Evolutionary conservation across 2,888 invertebrate species (phyloP).

Genomic region (Empis livida): DNA sequence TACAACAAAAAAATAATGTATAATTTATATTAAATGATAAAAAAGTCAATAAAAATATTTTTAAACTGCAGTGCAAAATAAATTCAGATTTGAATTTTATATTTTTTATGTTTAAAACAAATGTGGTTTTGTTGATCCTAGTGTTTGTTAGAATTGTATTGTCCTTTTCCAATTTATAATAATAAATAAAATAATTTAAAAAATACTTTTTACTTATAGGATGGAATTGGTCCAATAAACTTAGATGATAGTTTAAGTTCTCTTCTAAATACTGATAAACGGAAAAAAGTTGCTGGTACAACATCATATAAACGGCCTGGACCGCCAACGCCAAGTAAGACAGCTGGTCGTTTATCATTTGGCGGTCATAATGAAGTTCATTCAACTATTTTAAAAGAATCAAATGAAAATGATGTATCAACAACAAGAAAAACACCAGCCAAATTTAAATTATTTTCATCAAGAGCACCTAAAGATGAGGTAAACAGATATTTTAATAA

Average conservation of each 20-base stretch:
- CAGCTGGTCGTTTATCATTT: conserved; percentile 59
- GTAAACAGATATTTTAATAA: conserved; percentile 21
- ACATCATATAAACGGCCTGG: conserved; percentile 75
- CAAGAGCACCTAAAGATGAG: conserved; percentile 33
- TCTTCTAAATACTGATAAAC: conserved; percentile 34
- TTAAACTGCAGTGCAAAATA: too few species aligned
- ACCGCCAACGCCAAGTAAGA: conserved; percentile 76
- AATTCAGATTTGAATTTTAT: too few species aligned
- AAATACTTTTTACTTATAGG: conserved; percentile 16
- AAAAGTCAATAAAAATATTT: too few species aligned
- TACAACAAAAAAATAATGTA: too few species aligned
- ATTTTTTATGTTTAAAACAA: too few species aligned
- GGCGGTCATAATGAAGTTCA: conserved; percentile 29
- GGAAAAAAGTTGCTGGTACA: conserved; percentile 42
- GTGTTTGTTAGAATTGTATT: too few species aligned
- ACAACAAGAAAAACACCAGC: conserved; percentile 49
- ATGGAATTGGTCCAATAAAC: conserved; percentile 18
- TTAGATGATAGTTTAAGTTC: conserved; percentile 33
- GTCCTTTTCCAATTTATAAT: too few species aligned
- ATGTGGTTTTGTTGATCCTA: too few species aligned
- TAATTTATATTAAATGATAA: too few species aligned
- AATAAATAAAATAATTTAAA: too few species aligned
- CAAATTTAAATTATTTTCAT: conserved; percentile 48
- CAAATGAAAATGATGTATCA: conserved; percentile 26
- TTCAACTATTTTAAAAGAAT: conserved; percentile 46